phyloP scores from a whole-genome alignment of 2,797 vertebrate genomes.

The Galago senegalensis region DNA sequence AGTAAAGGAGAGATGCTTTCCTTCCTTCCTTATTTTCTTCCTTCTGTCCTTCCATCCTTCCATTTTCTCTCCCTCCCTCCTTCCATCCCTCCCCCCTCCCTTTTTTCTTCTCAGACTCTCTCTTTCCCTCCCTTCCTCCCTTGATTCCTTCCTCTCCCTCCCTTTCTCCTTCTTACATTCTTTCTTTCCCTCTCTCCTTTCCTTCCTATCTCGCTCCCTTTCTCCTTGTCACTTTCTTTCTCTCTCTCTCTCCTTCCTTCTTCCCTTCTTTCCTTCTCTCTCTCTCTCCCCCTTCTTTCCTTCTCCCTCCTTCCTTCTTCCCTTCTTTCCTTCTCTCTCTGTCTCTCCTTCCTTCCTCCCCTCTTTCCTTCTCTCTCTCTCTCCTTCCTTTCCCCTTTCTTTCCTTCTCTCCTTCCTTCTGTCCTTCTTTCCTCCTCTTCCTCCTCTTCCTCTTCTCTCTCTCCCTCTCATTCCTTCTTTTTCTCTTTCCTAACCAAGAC shows the following conservation, averaged over 20 bases:
- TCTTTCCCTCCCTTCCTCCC: no score
- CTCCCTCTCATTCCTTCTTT: neutral
- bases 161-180: no score
- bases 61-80: no score
- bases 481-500: neutral
- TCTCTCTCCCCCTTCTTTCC: accelerated
- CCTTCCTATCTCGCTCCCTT: no score
- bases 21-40: neutral
- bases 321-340: accelerated
- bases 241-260: neutral
- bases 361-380: no score
- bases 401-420: neutral
- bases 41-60: neutral
- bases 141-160: no score
- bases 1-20: neutral
- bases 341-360: no score
- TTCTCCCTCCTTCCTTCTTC: accelerated
- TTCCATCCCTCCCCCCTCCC: neutral
- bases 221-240: no score
- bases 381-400: neutral
- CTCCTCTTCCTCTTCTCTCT: accelerated
- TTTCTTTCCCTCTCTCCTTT: neutral
- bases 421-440: neutral
- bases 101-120: accelerated
- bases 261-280: no score